Evolutionary conservation across 2,888 invertebrate species (phyloP).

Genomic region (Drepana falcataria): DNA sequence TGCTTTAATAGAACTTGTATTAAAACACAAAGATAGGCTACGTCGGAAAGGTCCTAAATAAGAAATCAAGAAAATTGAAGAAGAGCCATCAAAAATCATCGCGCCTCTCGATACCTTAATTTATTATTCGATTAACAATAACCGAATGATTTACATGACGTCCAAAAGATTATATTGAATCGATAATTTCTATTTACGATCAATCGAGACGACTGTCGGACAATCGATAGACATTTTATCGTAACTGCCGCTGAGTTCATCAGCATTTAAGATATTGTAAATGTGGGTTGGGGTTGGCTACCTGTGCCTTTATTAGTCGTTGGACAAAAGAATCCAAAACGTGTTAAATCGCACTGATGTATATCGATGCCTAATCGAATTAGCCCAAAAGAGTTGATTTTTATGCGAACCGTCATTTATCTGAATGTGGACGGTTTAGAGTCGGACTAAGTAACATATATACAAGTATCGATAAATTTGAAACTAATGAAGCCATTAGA

Average conservation of each 20-base stretch:
- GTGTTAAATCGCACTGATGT: constrained; percentile 74
- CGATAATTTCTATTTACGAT: constrained; percentile 42
- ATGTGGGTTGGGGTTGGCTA: constrained; percentile 56
- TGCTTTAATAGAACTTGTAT: neutral
- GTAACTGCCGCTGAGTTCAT: constrained; percentile 64
- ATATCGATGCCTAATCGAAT: constrained; percentile 74
- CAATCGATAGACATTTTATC: constrained; percentile 58
- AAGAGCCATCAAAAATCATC: constrained; percentile 2
- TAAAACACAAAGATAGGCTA: neutral
- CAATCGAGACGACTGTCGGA: constrained; percentile 40
- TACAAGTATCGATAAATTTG: constrained; percentile 2
- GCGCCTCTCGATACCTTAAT: constrained; percentile 10
- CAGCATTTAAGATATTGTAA: constrained; percentile 61
- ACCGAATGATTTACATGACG: constrained; percentile 29
- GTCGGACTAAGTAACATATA: constrained; percentile 20
- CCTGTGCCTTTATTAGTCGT: constrained; percentile 69
- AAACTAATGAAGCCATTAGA: constrained; percentile 3
- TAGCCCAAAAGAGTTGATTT: constrained; percentile 74
- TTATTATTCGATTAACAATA: constrained; percentile 24
- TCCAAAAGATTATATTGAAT: constrained; percentile 40
- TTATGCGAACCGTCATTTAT: constrained; percentile 71
- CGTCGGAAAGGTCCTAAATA: neutral
- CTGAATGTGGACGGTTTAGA: constrained; percentile 54
- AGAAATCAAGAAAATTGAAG: constrained; percentile 2
- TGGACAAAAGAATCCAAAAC: constrained; percentile 72